These are phyloP conservation scores for Catalaphyllia jardinei DNA, from an alignment of 64 coral and sea anemone species.

Conservation along the genomic window DNA sequence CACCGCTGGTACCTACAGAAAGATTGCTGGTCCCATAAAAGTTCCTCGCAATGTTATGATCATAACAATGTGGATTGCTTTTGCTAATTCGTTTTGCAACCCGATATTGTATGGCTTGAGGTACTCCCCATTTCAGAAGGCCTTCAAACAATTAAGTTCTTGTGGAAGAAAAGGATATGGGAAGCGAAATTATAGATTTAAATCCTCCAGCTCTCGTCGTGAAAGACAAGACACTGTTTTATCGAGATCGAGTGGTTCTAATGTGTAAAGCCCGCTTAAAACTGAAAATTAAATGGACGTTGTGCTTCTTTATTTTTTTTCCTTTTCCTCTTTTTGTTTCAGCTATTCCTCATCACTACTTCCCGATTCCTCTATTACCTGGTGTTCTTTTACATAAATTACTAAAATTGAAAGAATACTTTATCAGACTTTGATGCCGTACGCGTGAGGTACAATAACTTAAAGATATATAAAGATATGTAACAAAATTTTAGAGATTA, in stretches of 20 bases:
- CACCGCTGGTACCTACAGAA: slow-evolving; percentile 70
- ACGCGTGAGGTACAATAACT: too few relatives aligned
- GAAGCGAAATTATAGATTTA: neutral
- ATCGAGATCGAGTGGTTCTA: neutral
- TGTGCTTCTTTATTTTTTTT: too few relatives aligned
- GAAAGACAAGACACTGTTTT: neutral
- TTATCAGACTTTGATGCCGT: too few relatives aligned
- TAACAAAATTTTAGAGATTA: too few relatives aligned
- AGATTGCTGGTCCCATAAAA: slow-evolving; percentile 23
- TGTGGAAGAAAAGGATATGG: neutral
- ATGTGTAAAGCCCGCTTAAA: neutral
- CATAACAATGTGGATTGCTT: slow-evolving; percentile 79
- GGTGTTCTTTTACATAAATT: too few relatives aligned
- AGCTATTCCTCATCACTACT: too few relatives aligned
- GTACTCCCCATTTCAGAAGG: slow-evolving; percentile 73
- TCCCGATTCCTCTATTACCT: too few relatives aligned
- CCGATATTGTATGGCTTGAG: slow-evolving; percentile 83
- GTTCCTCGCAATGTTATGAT: slow-evolving; percentile 39
- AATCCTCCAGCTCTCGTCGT: neutral
- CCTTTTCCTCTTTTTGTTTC: too few relatives aligned
- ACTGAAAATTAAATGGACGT: too few relatives aligned
- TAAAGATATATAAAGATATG: too few relatives aligned
- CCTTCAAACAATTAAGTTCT: slow-evolving; percentile 60
- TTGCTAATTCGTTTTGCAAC: slow-evolving; percentile 88
- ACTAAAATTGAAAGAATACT: too few relatives aligned